phyloP scores from a whole-genome alignment of 1,140 invertebrate genomes.

The Doryteuthis pealeii region DNA sequence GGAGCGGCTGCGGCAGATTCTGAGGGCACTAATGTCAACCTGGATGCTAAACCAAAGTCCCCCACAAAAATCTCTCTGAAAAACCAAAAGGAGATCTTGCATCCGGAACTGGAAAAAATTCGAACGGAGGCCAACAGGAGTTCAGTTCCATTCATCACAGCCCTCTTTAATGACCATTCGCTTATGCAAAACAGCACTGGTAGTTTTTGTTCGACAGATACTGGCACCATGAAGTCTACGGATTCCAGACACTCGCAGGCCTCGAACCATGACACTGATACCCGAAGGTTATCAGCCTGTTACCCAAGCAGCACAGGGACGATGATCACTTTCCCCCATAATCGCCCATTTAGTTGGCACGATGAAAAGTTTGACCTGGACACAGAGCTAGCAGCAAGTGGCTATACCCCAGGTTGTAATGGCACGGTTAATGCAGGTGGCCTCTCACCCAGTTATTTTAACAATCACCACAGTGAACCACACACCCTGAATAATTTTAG shows the following conservation, averaged over 20 bases:
- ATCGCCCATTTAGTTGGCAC: conserved; percentile 54
- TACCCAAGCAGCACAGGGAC: conserved; percentile 36
- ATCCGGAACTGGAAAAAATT: conserved; percentile 52
- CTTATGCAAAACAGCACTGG: conserved; percentile 35
- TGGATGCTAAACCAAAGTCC: conserved; percentile 4
- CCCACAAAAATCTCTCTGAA: conserved; percentile 37
- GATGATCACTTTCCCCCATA: conserved; percentile 35
- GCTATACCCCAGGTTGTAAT: conserved; percentile 13
- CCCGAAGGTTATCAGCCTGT: conserved; percentile 45
- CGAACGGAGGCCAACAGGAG: conserved; percentile 41
- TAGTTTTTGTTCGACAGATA: conserved; percentile 43
- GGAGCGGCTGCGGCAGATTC: background rate
- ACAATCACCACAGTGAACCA: conserved; percentile 45
- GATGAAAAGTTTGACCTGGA: conserved; percentile 55
- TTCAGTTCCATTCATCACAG: conserved; percentile 50
- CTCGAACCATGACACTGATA: conserved; percentile 44
- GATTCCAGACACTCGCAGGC: conserved; percentile 41
- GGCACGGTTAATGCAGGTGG: conserved; percentile 17
- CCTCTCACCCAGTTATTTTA: conserved; percentile 21
- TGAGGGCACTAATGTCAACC: background rate
- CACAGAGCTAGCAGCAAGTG: conserved; percentile 27
- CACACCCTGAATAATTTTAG: conserved; percentile 37
- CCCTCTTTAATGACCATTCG: conserved; percentile 49
- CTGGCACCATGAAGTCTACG: conserved; percentile 44
- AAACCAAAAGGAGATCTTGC: conserved; percentile 45